These are phyloP conservation scores for Gortyna flavago DNA, from an alignment of 2,888 invertebrate species.

Conservation along the genomic window DNA sequence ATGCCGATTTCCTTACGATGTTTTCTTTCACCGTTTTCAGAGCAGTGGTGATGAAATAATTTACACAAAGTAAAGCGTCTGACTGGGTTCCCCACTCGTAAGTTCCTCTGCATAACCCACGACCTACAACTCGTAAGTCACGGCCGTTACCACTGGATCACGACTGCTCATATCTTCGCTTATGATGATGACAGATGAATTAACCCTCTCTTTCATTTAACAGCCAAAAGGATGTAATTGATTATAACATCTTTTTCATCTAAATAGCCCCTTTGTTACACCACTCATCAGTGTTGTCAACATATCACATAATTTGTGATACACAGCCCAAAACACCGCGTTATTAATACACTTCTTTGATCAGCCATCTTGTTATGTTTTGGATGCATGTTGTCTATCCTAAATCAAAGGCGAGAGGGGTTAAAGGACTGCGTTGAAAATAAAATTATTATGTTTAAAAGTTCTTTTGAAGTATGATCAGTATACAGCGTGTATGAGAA, in stretches of 20 bases:
- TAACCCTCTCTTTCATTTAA: slow-evolving; percentile 26
- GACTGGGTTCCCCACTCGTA: too few species aligned
- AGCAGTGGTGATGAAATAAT: too few species aligned
- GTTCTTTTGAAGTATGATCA: slow-evolving; percentile 42
- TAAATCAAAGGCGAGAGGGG: slow-evolving; percentile 31
- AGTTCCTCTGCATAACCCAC: too few species aligned
- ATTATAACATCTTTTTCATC: slow-evolving; percentile 50
- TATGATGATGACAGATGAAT: slow-evolving; percentile 7
- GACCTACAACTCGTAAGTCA: too few species aligned
- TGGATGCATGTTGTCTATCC: slow-evolving; percentile 29
- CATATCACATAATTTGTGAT: slow-evolving; percentile 45
- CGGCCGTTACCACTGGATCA: too few species aligned
- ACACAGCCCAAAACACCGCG: slow-evolving; percentile 8
- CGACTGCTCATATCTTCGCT: too few species aligned
- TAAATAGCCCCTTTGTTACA: slow-evolving; percentile 44
- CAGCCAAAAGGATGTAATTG: slow-evolving; percentile 17
- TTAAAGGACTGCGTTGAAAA: slow-evolving; percentile 20
- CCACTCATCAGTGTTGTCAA: slow-evolving; percentile 34
- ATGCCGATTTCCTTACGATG: too few species aligned
- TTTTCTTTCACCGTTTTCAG: too few species aligned
- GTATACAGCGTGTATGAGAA: background rate
- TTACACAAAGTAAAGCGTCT: too few species aligned
- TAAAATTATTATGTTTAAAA: slow-evolving; percentile 42
- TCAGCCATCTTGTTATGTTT: slow-evolving; percentile 41
- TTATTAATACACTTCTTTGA: slow-evolving; percentile 56